Percentiles rank a stretch among this genome's conserved stretches.
phyloP scores from a whole-genome alignment of 2,888 invertebrate species.

The Trachelus iudaicus region DNA sequence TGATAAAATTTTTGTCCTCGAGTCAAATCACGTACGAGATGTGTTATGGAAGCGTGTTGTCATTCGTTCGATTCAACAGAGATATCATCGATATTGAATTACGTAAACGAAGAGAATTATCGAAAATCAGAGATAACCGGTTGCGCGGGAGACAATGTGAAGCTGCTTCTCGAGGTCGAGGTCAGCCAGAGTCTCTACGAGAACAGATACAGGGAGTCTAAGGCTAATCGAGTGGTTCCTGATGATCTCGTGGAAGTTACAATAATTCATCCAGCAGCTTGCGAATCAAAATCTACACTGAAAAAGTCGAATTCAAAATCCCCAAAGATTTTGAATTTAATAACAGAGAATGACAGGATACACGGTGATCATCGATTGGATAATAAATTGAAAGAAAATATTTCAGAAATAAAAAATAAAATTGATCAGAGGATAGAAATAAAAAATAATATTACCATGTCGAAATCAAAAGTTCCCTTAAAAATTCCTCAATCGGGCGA shows the following conservation, averaged over 20 bases:
- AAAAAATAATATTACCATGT: not conserved
- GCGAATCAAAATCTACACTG: not conserved
- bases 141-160: slow-evolving; percentile 2
- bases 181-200: slow-evolving; percentile 19
- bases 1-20: not conserved
- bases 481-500: not conserved
- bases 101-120: not conserved
- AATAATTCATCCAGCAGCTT: not conserved
- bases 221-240: not conserved
- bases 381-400: not conserved
- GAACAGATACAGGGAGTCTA: not conserved
- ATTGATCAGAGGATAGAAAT: not conserved
- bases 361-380: not conserved
- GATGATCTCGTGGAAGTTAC: slow-evolving; percentile 15
- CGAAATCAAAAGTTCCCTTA: not conserved
- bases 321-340: slow-evolving; percentile 2
- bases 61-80: not conserved
- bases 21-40: not conserved
- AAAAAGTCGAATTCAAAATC: not conserved
- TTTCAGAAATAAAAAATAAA: not conserved
- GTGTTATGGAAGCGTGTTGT: not conserved
- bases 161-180: slow-evolving; percentile 20
- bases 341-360: not conserved
- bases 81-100: not conserved
- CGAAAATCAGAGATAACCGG: not conserved